Base-by-base conservation (phyloP, 2,888 invertebrate species). In the Trissoscelio sp. region DNA sequence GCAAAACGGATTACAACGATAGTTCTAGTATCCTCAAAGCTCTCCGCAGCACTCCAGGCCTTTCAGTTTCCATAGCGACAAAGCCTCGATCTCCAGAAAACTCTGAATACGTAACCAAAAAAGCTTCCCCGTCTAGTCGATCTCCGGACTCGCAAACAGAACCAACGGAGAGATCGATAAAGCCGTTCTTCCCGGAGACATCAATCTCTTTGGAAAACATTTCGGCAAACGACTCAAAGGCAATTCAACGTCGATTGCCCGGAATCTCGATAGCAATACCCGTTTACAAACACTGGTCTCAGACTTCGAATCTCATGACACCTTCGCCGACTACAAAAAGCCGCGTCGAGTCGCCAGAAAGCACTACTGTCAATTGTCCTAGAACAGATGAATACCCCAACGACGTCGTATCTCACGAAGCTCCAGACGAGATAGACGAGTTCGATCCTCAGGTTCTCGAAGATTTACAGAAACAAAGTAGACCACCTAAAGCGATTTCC, bases 21-120 rank as follows among this genome's bases (percentile, higher is more conserved):
- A 89, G 88, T 64, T 87, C 88, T 5, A 87, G 88, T 70, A 89
- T 90, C 6, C 84, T 91, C n/a, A 84, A 89, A 39, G 89, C 88
- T 1, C 84, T 90, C 7, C 87, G 88, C 20, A 90, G 89, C 2
- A 91, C 89, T 0, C 89, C 91, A 0, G 90, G 89, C 0, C 84
- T 91, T 0, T 89, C 90, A 3, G 86, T 91, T 5, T 90, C 90
- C 2, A 84, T 90, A 28, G 85, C 87, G 16, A 88, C 87, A 4
- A 87, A 86, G 28, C 83, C 78, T 3, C 85, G 79, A 37, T 78
- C 85, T 86, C 83, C 84, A 1, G 86, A 87, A 20, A 58, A 66
- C 39, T 16, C 81, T 22, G 85, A 83, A 9, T 82, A 53, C 48
- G 74, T 83, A 6, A 11, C 81, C 14, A 86, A 86, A 39, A 86